Conservation (phyloP, 1,140 invertebrate species). For the Drosophila kikkawai region DNA sequence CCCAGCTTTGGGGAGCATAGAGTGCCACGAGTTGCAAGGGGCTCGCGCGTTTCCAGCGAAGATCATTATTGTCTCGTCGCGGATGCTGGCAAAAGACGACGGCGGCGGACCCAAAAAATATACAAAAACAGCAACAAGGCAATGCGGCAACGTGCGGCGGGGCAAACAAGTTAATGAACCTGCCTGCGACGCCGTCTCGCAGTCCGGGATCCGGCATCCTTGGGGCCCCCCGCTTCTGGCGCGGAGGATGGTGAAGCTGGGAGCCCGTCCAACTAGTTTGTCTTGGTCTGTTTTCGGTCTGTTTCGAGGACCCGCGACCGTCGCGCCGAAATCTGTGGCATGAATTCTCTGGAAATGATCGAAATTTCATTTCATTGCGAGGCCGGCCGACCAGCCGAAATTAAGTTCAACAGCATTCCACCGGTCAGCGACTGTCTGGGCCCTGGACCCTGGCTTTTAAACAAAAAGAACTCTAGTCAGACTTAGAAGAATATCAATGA, state of each 20-base stretch:
- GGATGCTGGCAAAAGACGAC: slow-evolving; percentile 49
- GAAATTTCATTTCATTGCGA: slow-evolving; percentile 79
- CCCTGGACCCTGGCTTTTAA: neutral
- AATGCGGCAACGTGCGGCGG: slow-evolving; percentile 28
- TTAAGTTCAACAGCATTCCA: slow-evolving; percentile 80
- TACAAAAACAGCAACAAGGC: slow-evolving; percentile 21
- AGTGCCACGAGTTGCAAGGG: slow-evolving; percentile 19
- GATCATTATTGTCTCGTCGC: slow-evolving; percentile 81
- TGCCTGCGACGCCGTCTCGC: slow-evolving; percentile 26
- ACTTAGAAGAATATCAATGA: slow-evolving; percentile 41
- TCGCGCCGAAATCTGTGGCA: slow-evolving; percentile 74
- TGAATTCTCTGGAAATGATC: slow-evolving; percentile 80
- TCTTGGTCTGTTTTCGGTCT: slow-evolving; percentile 23
- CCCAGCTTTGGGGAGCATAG: neutral
- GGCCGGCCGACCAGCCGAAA: slow-evolving; percentile 49
- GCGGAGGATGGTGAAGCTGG: slow-evolving; percentile 32
- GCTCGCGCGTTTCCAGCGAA: slow-evolving; percentile 71
- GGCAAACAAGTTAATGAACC: slow-evolving; percentile 80
- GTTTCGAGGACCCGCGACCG: slow-evolving; percentile 29
- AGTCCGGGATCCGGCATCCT: slow-evolving; percentile 26
- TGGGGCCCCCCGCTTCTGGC: slow-evolving; percentile 51
- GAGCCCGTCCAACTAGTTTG: slow-evolving; percentile 72
- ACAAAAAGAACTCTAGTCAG: slow-evolving; percentile 10
- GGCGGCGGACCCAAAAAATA: slow-evolving; percentile 36
- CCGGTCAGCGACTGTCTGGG: slow-evolving; percentile 51